Base-by-base conservation (phyloP, 2,888 invertebrate species). In the Diaprepes abbreviatus region DNA sequence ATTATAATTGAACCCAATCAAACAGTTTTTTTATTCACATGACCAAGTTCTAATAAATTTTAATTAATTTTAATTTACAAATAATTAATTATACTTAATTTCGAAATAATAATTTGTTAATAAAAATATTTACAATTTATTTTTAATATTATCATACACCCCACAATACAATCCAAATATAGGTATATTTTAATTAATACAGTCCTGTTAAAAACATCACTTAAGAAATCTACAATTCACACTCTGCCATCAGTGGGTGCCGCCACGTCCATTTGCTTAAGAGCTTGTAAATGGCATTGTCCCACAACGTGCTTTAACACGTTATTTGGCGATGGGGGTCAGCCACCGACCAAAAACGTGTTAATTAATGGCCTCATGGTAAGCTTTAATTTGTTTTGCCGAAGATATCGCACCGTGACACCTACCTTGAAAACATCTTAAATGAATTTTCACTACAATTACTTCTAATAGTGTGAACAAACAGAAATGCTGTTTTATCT, bases 241-340 rank as follows among this genome's bases (percentile, higher is more conserved):
- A 62, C 62, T 17, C 43, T 64, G 17, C 12, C 62, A 14, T 31
- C 54, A 33, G 54, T 54, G 54, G 64, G 54, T 43, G 64, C 64
- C 64, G 64, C 64, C 54, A 54, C 17, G 40, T 55, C 64, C 64
- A 55, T 64, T 64, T 64, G 55, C 64, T 64, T 64, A 64, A 64
- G 64, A 64, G 64, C 54, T 55, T 55, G 55, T 64, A 64, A 64
- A 64, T 55, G 64, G 64, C 43, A 54, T 64, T 64, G 64, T 64
- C 55, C 43, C 52, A 64, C 64, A 52, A 50, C 50, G 4, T 24
- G 24, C 50, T 35, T 28, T 21, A 40, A 21, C 54, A 54, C 40
- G 38, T 54, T 54, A 63, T 63, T 63, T 63, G 63, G 63, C 63
- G 54, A 36, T 7, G 38, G 19, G 24, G 55, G 55, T 55, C 55